Evolutionary conservation across 2,113 vertebrate genomes (phyloP).

Genomic region (Cyprinodon variegatus): DNA sequence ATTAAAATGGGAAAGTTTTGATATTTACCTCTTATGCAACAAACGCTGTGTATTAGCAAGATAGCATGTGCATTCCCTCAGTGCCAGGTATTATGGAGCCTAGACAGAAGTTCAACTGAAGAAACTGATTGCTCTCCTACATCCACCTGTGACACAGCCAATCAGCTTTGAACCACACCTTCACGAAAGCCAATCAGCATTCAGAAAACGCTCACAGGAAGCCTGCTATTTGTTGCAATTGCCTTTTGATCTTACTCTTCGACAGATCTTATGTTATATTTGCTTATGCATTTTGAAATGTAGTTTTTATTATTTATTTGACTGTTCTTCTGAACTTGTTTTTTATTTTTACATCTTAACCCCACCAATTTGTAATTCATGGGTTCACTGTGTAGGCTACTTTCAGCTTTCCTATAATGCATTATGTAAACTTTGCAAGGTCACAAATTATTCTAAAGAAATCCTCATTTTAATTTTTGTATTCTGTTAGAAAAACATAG

Average conservation of each 20-base stretch:
- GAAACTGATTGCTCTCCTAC: no score
- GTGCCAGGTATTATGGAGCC: no score
- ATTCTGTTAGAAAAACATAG: background rate
- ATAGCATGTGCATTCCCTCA: no score
- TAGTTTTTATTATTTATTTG: background rate
- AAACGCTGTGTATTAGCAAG: no score
- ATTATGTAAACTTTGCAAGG: constrained; percentile 7
- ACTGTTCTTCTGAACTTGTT: constrained; percentile 46
- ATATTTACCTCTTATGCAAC: no score
- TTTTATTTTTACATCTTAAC: constrained; percentile 20
- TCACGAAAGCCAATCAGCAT: no score
- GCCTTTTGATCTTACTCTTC: constrained; percentile 44
- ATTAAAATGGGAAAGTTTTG: no score
- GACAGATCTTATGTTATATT: constrained; percentile 16
- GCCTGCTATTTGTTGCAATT: constrained; percentile 19
- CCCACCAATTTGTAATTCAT: constrained; percentile 14
- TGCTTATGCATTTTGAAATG: constrained; percentile 18
- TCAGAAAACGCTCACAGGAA: constrained; percentile 11
- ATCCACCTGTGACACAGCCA: no score
- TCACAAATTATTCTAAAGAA: constrained; percentile 4
- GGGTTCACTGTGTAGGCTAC: background rate
- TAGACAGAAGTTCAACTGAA: no score
- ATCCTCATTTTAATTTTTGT: background rate
- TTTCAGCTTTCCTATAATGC: constrained; percentile 2
- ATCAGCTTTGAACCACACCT: no score